Conservation (phyloP, 2,888 invertebrate species). For the Cecidostiba fungosa region DNA sequence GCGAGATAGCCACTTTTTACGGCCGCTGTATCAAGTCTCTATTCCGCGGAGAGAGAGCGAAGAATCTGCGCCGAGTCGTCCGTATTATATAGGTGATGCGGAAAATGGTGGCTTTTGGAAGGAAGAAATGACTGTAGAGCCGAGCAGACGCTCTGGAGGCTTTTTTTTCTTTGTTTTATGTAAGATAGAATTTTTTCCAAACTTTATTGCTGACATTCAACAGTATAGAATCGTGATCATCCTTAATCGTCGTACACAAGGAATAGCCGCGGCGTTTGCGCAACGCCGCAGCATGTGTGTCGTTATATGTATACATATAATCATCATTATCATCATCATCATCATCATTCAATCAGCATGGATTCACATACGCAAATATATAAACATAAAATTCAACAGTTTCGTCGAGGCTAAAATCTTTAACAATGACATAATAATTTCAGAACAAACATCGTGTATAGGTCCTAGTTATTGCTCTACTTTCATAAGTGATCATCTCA, state of each 20-base stretch:
- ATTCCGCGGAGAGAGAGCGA: neutral
- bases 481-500: neutral
- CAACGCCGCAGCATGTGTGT: constrained; percentile 28
- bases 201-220: constrained; percentile 62
- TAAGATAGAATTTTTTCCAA: constrained; percentile 54
- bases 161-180: neutral
- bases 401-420: constrained; percentile 36
- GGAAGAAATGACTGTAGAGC: neutral
- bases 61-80: neutral
- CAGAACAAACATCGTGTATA: constrained; percentile 22
- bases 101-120: neutral
- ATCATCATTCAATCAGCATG: constrained; percentile 37
- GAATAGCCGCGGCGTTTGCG: constrained; percentile 38
- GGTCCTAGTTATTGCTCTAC: neutral
- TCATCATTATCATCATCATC: neutral
- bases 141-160: neutral
- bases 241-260: constrained; percentile 50
- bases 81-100: neutral
- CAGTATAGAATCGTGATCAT: constrained; percentile 54
- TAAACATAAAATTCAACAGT: constrained; percentile 49
- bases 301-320: constrained; percentile 38
- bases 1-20: constrained; percentile 11
- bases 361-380: constrained; percentile 33
- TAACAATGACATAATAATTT: constrained; percentile 52
- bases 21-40: neutral